Base-by-base conservation (phyloP, 2,888 invertebrate genomes). In the Hirtodrosophila histrioides region DNA sequence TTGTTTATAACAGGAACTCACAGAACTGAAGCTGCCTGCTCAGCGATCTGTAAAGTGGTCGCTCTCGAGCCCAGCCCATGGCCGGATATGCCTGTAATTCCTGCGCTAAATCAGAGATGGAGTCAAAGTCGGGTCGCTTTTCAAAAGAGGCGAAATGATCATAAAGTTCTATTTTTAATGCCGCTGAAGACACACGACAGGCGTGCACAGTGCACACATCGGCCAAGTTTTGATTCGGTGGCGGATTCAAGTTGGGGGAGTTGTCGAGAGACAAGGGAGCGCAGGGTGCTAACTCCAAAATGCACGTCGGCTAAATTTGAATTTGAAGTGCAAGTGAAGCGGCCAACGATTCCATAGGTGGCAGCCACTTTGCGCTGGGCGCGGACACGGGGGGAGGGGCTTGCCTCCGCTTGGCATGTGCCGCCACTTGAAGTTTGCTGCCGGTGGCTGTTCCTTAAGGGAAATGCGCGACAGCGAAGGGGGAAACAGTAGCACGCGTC, bases 161-260 rank as follows among this genome's bases (percentile, higher is more conserved):
- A 87, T 86, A 86, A 88, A 86, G 65, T 72, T 87, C 86, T 86
- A 86, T 86, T 86, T 86, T 75, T 87, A 86, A 81, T 66, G 64
- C 57, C 40, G 71, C 62, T 64, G 69, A 66, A 68, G 68, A 68
- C 58, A 61, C 51, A 41, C 44, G 70, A 58, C 50, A 54, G 44
- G 53, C 64, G 9, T 17, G 17, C 17, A 10, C 45, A 58, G 11
- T 37, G 12, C 41, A 37, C 27, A 33, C 33, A 17, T 27, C n/a
- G 40, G 41, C 49, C 68, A 68, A 54, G 61, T 60, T 65, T 54
- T 41, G 49, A 56, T 65, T 36, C 48, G 48, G 8, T 39, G 39
- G 45, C 56, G 45, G 40, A 57, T 48, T 54, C 33, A 33, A 56
- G 63, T 56, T 63, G 64, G 81, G 86, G 75, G 86, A 79, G 64